Base-by-base conservation (phyloP, 2,888 invertebrate genomes). In the Pardosa pseudoannulata region DNA sequence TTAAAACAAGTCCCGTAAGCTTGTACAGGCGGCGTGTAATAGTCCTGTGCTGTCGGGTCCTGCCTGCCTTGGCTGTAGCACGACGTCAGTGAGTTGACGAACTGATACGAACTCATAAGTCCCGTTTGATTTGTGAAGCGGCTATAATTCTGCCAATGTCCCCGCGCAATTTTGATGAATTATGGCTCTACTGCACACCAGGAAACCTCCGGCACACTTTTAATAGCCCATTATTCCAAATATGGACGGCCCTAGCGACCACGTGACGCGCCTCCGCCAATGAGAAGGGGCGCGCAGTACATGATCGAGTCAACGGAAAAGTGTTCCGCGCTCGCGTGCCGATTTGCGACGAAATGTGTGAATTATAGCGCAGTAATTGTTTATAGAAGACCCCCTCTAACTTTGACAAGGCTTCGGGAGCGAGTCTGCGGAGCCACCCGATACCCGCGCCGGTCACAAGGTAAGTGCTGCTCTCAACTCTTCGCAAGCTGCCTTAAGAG, bases 71-170 rank as follows among this genome's bases (percentile, higher is more conserved):
- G 90, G 89, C 91, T 92, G 92, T 97, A 97, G 93, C 97, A 97
- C 91, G 96, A 96, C 89, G 97, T 96, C 90, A 97, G 94, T 90
- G 97, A 96, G 93, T 97, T 97, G 91, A 97, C 97, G 92, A 97
- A 97, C 93, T 97, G 97, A 93, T 97, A 97, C 93, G 97, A 97
- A 94, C 97, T 97, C 97, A 97, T 97, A 87, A 74, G 88, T 83
- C 72, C 87, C 88, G 88, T 89, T 89, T 90, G 90, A 90, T 90
- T 91, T 90, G 90, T 88, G 86, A 88, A 87, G 79, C 89, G 87
- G 85, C 88, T 89, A 88, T 89, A 89, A 90, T 90, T 89, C 86
- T 90, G 89, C 89, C 89, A 89, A 89, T 90, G 89, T 89, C 89
- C 89, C 89, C 89, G 90, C 90, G 90, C 90, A 90, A 91, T 91